phyloP scores from a whole-genome alignment of 1,140 invertebrate genomes.

The Mya arenaria region DNA sequence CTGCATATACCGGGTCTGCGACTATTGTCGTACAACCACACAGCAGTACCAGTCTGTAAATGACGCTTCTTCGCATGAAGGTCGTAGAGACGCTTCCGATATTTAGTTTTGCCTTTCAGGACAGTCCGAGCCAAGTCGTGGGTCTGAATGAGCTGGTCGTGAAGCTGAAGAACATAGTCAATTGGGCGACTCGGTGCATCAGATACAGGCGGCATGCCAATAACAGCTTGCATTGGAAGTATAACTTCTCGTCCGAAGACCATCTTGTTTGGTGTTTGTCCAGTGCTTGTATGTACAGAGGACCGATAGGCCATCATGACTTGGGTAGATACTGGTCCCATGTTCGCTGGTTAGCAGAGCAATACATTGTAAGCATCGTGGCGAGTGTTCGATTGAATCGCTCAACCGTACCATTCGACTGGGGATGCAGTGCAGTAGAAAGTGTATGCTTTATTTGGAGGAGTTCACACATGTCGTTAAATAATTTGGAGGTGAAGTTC shows the following conservation, averaged over 20 bases:
- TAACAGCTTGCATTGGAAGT: conserved; percentile 44
- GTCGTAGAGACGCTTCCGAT: conserved; percentile 26
- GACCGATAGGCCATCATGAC: conserved; percentile 61
- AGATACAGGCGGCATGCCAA: neutral
- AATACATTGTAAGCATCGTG: conserved; percentile 28
- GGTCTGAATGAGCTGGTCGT: neutral
- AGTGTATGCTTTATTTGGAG: conserved; percentile 55
- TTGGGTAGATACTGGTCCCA: conserved; percentile 58
- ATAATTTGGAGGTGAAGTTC: conserved; percentile 40
- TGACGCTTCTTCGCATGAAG: neutral
- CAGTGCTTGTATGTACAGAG: conserved; percentile 49
- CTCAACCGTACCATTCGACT: conserved; percentile 71
- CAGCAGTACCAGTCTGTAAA: conserved; percentile 49
- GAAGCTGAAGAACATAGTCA: neutral
- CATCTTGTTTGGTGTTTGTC: conserved; percentile 58
- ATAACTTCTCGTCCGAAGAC: conserved; percentile 56
- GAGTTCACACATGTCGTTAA: conserved; percentile 35
- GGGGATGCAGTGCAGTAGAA: conserved; percentile 69
- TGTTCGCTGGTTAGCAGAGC: conserved; percentile 31
- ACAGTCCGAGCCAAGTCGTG: neutral
- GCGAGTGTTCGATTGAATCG: conserved; percentile 53
- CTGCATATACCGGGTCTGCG: conserved; percentile 47
- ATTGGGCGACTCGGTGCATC: neutral
- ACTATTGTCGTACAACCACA: conserved; percentile 51
- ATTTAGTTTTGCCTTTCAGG: conserved; percentile 25